phyloP scores from a whole-genome alignment of 2,797 vertebrate genomes.

The Botia kubotai region DNA sequence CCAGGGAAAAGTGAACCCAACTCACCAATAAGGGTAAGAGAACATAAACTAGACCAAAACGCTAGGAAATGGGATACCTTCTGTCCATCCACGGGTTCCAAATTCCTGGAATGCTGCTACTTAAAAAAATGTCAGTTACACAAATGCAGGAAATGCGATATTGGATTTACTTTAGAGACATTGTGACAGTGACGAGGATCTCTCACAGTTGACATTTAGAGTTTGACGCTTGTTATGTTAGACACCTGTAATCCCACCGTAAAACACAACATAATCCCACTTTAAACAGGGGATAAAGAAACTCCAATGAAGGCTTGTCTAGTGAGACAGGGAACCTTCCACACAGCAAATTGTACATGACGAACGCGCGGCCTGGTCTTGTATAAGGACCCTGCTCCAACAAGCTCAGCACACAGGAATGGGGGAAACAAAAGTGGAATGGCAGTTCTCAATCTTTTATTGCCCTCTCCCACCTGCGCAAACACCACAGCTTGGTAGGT shows the following conservation, averaged over 20 bases:
- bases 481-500: conserved; percentile 55
- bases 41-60: conserved; percentile 28
- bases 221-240: conserved; percentile 45
- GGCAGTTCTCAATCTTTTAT: conserved; percentile 53
- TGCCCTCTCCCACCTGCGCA: conserved; percentile 67
- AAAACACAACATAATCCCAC: conserved; percentile 62
- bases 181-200: conserved; percentile 46
- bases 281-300: conserved; percentile 57
- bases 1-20: conserved; percentile 48
- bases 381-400: conserved; percentile 44
- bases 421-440: conserved; percentile 56
- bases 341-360: conserved; percentile 54
- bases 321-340: conserved; percentile 41
- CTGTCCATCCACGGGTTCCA: conserved; percentile 41
- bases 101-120: conserved; percentile 49
- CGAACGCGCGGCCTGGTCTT: conserved; percentile 43
- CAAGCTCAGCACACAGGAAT: conserved; percentile 57
- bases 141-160: conserved; percentile 34
- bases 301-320: conserved; percentile 42
- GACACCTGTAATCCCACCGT: conserved; percentile 63
- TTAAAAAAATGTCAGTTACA: conserved; percentile 51
- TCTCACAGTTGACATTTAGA: conserved; percentile 50
- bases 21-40: conserved; percentile 31
- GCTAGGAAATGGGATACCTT: conserved; percentile 40
- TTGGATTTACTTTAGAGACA: conserved; percentile 39